Base-by-base conservation (phyloP, 2,888 invertebrate genomes). In the Lasioglossum morio region DNA sequence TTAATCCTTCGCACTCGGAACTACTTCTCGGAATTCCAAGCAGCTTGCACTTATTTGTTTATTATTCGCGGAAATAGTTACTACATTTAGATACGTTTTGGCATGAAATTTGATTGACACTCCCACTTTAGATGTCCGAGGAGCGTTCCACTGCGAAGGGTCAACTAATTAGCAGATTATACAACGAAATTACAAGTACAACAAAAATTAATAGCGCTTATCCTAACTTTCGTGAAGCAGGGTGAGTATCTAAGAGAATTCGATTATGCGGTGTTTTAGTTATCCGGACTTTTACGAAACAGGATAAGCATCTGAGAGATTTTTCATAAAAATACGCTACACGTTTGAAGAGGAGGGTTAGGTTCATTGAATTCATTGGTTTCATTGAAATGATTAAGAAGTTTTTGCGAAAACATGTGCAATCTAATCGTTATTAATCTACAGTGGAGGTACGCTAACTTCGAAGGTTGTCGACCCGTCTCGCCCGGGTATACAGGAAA, bases 401-500 rank as follows among this genome's bases (percentile, higher is more conserved):
- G 43, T 4, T 43, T 43, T 12, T 43, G 43, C 43, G 43, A 14
- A 14, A 43, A 14, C 43, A 43, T 43, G 4, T 43, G 43, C 4
- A 14, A 14, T 43, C 43, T 12, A 43, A 40, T 40, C 2, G 2
- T 5, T 5, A 48, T 23, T 48, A 19, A 48, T 8, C 19, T 23
- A 46, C 12, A 27, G 48, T 30, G 46, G 46, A 43, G 48, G 30
- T 72, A 30, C 16, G 10, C 23, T 4, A 27, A 7, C 30, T 4
- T 10, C 12, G 72, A 34, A 23, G 23, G 1, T 48, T 8, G 72
- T 48, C 30, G 46, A 48, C 5, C 19, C 0, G 48, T 12, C 34
- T 23, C 10, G 46, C 23, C 48, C 30, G 53, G 72, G 43, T 57
- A 53, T 60, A 81, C 48, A 72, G 66, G 72, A 34, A 82, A 82